Conservation (phyloP, 2,797 vertebrate genomes). For the Somateria mollissima region DNA sequence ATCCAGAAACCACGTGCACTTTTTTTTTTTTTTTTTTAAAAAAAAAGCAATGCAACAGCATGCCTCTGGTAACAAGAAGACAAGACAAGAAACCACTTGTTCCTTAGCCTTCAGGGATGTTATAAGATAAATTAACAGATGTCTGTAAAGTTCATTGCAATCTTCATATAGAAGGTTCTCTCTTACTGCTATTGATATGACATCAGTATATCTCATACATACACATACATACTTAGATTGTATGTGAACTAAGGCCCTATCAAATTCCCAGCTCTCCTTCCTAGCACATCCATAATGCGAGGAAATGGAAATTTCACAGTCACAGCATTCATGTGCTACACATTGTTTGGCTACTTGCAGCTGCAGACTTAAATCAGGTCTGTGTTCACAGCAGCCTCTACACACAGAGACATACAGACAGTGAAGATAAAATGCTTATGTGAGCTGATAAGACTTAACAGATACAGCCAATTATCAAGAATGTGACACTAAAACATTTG, state of each 20-base stretch:
- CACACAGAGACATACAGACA: neutral
- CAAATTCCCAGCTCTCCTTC: conserved; percentile 24
- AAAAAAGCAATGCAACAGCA: neutral
- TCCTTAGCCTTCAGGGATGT: neutral
- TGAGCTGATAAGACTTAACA: neutral
- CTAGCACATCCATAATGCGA: neutral
- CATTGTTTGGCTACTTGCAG: neutral
- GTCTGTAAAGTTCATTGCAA: neutral
- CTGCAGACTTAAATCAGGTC: neutral
- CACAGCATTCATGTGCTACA: neutral
- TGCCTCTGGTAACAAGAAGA: neutral
- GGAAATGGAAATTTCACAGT: conserved; percentile 50
- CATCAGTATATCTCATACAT: neutral
- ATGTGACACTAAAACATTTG: neutral
- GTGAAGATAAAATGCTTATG: neutral
- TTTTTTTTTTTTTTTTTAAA: neutral
- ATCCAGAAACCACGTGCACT: neutral
- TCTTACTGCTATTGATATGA: neutral
- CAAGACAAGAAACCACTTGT: neutral
- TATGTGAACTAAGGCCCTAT: neutral
- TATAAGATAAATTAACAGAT: neutral
- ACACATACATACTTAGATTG: neutral
- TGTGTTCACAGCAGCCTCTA: neutral
- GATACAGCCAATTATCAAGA: neutral
- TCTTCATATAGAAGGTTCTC: neutral